phyloP scores from a whole-genome alignment of 2,888 invertebrate genomes.

The Osedax fenrisi region DNA sequence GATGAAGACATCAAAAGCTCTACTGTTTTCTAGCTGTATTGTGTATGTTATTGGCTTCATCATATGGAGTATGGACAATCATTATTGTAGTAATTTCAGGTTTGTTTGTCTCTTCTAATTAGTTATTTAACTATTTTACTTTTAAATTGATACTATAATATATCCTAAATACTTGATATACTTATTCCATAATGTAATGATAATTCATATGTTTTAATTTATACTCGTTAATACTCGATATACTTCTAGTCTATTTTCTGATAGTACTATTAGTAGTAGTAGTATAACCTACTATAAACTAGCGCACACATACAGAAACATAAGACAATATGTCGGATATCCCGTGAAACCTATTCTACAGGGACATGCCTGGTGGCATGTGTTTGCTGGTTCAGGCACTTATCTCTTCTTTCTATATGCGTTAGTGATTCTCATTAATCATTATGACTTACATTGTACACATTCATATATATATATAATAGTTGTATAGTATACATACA shows the following conservation, averaged over 20 bases:
- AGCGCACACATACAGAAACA: slow-evolving; percentile 35
- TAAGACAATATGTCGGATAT: slow-evolving; percentile 38
- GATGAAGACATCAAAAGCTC: slow-evolving; percentile 35
- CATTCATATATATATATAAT: not conserved
- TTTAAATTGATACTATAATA: no score
- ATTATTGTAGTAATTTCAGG: slow-evolving; percentile 48
- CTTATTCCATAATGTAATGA: no score
- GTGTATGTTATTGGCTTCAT: slow-evolving; percentile 50
- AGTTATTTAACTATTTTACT: no score
- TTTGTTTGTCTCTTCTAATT: no score
- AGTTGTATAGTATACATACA: not conserved
- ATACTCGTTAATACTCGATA: no score
- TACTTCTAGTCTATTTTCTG: no score
- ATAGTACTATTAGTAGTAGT: no score
- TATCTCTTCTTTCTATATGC: slow-evolving; percentile 51
- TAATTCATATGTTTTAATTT: no score
- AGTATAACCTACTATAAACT: no score
- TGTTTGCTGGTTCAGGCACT: slow-evolving; percentile 51
- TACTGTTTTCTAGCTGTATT: slow-evolving; percentile 38
- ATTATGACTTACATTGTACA: not conserved
- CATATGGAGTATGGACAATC: slow-evolving; percentile 52
- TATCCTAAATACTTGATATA: no score
- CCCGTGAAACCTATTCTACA: slow-evolving; percentile 47
- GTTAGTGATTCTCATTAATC: slow-evolving; percentile 21
- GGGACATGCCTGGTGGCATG: slow-evolving; percentile 53